Evolutionary conservation across 2,113 vertebrate genomes (phyloP).

Genomic region (Gymnobelideus leadbeateri): DNA sequence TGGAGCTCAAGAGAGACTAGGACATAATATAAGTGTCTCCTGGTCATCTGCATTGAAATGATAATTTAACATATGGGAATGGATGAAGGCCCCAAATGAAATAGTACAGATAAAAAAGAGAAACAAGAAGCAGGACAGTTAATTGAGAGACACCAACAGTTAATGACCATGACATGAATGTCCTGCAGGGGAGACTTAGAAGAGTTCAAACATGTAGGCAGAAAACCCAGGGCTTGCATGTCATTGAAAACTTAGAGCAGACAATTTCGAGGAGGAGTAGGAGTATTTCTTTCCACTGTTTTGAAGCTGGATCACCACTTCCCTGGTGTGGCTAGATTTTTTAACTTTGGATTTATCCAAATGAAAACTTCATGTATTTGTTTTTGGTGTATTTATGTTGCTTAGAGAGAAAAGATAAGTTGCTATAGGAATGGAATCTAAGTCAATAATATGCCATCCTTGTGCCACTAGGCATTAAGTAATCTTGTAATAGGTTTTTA

Average conservation of each 20-base stretch:
- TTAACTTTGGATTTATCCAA: neutral
- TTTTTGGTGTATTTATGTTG: neutral
- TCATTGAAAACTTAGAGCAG: neutral
- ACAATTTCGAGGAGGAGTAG: neutral
- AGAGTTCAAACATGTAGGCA: neutral
- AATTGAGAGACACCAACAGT: neutral
- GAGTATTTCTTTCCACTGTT: neutral
- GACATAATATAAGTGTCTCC: neutral
- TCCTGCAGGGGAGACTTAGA: neutral
- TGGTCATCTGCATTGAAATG: neutral
- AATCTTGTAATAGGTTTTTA: conserved; percentile 36
- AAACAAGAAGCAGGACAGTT: neutral
- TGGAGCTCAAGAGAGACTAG: neutral
- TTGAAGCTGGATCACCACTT: neutral
- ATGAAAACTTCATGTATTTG: neutral
- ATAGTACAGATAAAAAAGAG: neutral
- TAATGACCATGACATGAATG: neutral
- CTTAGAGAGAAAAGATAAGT: neutral
- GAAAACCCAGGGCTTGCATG: neutral
- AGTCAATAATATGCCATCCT: neutral
- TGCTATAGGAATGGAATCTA: neutral
- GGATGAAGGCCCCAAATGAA: neutral
- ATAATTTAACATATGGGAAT: neutral
- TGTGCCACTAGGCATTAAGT: conserved; percentile 25
- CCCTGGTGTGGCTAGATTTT: neutral